Evolutionary conservation across 2,888 invertebrate species (phyloP).

Genomic region (Lutraria lutraria): DNA sequence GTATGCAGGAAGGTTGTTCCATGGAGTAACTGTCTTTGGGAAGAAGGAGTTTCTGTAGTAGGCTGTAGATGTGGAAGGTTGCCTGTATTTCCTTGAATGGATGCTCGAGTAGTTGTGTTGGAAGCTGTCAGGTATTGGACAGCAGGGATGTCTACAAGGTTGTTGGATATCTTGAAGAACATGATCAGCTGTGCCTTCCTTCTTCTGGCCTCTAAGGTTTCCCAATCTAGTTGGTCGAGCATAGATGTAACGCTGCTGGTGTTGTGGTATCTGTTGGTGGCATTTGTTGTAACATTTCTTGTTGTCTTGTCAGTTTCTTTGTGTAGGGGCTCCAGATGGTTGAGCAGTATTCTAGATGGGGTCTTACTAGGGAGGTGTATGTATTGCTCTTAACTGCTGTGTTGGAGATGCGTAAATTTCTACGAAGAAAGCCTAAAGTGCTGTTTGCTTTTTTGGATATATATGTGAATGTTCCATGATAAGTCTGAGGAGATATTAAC

Average conservation of each 20-base stretch:
- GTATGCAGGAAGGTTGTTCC: too few species aligned
- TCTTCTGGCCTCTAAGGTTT: constrained; percentile 16
- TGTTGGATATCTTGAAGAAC: background rate
- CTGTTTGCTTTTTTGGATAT: background rate
- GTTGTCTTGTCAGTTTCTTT: too few species aligned
- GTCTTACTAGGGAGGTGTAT: constrained; percentile 28
- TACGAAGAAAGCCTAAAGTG: background rate
- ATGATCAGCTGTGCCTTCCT: constrained; percentile 8
- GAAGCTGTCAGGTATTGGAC: too few species aligned
- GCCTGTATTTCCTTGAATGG: too few species aligned
- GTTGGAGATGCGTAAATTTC: background rate
- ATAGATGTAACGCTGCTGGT: constrained; percentile 9
- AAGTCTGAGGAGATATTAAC: too few species aligned
- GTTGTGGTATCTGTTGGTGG: constrained; percentile 8
- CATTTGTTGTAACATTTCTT: constrained; percentile 24
- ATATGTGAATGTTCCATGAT: too few species aligned
- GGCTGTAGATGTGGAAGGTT: too few species aligned
- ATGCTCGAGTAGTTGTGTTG: too few species aligned
- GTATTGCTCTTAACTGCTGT: constrained; percentile 6
- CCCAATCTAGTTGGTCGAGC: constrained; percentile 21
- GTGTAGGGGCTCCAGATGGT: constrained; percentile 32
- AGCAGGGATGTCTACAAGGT: background rate
- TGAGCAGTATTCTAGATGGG: constrained; percentile 27
- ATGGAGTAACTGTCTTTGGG: too few species aligned
- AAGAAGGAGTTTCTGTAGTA: too few species aligned